These are phyloP conservation scores for Gnathonemus echidnorhynchus DNA, from an alignment of 2,113 vertebrate genomes.

Conservation along the genomic window DNA sequence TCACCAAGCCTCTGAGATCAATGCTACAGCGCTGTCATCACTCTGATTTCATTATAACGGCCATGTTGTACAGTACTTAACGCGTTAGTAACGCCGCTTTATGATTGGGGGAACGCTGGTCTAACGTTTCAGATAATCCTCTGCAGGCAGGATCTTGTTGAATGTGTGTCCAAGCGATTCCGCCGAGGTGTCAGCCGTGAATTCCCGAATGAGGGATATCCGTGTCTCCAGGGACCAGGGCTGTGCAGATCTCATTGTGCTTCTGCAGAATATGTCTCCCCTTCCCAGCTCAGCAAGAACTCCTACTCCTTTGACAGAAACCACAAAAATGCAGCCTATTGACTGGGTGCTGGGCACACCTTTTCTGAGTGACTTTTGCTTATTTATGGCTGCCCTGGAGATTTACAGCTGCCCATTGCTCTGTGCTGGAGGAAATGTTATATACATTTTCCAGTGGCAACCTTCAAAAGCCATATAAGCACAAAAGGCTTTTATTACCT, in stretches of 20 bases:
- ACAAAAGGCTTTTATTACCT: conserved; percentile 45
- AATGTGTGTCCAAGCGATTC: neutral
- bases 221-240: neutral
- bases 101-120: neutral
- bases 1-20: neutral
- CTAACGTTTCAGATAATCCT: neutral
- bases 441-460: conserved; percentile 10
- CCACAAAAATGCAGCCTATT: conserved; percentile 68
- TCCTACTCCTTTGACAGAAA: conserved; percentile 68
- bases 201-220: neutral
- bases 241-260: neutral
- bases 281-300: conserved; percentile 46
- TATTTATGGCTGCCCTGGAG: conserved; percentile 47
- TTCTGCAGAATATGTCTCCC: neutral
- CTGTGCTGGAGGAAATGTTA: neutral
- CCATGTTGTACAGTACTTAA: neutral
- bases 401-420: conserved; percentile 28
- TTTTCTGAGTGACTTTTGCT: conserved; percentile 58
- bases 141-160: neutral
- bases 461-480: conserved; percentile 19
- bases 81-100: neutral
- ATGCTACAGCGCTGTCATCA: neutral
- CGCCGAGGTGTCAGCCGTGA: neutral
- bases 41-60: neutral
- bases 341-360: conserved; percentile 42